A percentile compares a stretch with the other conserved stretches of the same genome.
Evolutionary conservation across 2,888 invertebrate genomes (phyloP).

Genomic region (Unio delphinus): DNA sequence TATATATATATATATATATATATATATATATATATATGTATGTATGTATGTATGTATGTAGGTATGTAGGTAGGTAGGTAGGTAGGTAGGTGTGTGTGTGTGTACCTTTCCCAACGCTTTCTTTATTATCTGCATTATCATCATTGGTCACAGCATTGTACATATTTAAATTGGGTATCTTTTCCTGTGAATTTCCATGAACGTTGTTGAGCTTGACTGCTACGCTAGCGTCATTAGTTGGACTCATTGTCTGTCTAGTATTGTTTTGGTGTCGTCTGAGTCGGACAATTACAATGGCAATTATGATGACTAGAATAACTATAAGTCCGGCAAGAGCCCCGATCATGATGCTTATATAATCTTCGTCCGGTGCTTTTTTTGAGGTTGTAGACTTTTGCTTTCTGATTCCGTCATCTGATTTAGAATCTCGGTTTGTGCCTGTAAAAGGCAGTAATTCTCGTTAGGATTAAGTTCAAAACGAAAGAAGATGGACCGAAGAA

Average conservation of each 20-base stretch:
- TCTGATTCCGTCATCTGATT: too few relatives aligned
- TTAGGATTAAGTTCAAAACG: too few relatives aligned
- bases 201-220: constrained; percentile 80
- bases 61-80: too few relatives aligned
- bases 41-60: too few relatives aligned
- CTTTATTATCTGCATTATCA: constrained; percentile 65
- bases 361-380: constrained; percentile 32
- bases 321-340: constrained; percentile 78
- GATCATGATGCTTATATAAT: constrained; percentile 54
- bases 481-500: too few relatives aligned
- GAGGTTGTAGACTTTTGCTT: too few relatives aligned
- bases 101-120: constrained; percentile 30
- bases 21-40: too few relatives aligned
- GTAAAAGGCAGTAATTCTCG: too few relatives aligned
- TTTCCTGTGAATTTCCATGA: constrained; percentile 51
- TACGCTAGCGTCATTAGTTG: constrained; percentile 67
- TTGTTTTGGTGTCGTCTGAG: constrained; percentile 54
- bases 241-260: constrained; percentile 49
- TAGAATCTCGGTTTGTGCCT: too few relatives aligned
- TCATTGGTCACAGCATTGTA: constrained; percentile 69
- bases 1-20: too few relatives aligned
- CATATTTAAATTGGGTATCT: constrained; percentile 68
- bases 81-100: neutral
- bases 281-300: constrained; percentile 77
- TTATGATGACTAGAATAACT: constrained; percentile 79